Evolutionary conservation across 1,140 invertebrate genomes (phyloP).

Genomic region (Cheumatopsyche charites): DNA sequence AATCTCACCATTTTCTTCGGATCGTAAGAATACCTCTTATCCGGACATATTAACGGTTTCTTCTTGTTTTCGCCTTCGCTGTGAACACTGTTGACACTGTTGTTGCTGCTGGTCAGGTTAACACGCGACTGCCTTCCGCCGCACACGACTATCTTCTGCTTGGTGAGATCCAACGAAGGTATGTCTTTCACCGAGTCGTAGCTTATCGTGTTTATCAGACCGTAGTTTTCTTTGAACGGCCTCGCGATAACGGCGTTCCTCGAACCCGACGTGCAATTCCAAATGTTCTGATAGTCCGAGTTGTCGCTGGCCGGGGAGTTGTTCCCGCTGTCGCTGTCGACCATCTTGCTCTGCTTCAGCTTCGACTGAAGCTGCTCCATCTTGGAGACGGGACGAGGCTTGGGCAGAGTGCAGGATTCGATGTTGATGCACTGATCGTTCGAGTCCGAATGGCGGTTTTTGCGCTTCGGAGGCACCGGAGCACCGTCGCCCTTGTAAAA

Average conservation of each 20-base stretch:
- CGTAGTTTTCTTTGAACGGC: constrained; percentile 44
- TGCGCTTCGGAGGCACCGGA: constrained; percentile 52
- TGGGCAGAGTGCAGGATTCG: background rate
- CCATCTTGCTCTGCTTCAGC: constrained; percentile 21
- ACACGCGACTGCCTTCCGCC: constrained; percentile 51
- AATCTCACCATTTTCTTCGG: constrained; percentile 54
- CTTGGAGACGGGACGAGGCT: constrained; percentile 37
- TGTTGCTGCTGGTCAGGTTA: constrained; percentile 25
- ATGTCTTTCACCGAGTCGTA: constrained; percentile 45
- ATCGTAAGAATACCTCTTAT: constrained; percentile 22
- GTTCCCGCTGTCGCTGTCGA: constrained; percentile 45
- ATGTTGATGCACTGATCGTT: constrained; percentile 20
- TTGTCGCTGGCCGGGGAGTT: constrained; percentile 43
- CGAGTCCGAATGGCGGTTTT: constrained; percentile 40
- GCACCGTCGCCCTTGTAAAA: constrained; percentile 51
- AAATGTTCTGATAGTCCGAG: constrained; percentile 46
- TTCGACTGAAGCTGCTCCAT: constrained; percentile 33
- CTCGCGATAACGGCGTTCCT: constrained; percentile 29
- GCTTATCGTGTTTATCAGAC: constrained; percentile 44
- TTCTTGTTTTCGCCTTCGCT: constrained; percentile 51
- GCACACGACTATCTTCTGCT: constrained; percentile 45
- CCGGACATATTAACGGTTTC: background rate
- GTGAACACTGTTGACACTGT: constrained; percentile 23
- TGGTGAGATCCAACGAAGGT: constrained; percentile 30
- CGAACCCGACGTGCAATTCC: constrained; percentile 43